These are phyloP conservation scores for Sorex araneus DNA, from an alignment of 2,113 vertebrate genomes.

Conservation along the genomic window DNA sequence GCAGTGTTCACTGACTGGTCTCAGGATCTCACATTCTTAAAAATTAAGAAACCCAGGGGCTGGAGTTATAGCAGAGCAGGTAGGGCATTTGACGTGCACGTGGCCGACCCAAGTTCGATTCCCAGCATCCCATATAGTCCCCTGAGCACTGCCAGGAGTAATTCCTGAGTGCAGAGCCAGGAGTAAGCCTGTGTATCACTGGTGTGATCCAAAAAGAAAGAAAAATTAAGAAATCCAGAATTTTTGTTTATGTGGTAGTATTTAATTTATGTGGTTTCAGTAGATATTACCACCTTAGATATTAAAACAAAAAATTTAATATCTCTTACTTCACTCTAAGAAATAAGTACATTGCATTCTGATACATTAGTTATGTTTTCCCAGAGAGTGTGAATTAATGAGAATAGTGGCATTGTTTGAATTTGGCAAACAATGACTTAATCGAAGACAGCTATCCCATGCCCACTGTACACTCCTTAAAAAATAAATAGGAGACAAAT, in stretches of 20 bases:
- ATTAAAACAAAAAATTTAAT: constrained; percentile 25
- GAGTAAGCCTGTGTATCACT: too few relatives aligned
- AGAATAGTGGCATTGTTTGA: constrained; percentile 11
- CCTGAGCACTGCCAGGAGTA: too few relatives aligned
- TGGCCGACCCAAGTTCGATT: too few relatives aligned
- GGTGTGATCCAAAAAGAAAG: too few relatives aligned
- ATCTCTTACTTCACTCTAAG: constrained; percentile 36
- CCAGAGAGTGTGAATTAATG: background rate
- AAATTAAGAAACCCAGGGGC: background rate
- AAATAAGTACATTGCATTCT: constrained; percentile 12
- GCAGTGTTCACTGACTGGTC: background rate
- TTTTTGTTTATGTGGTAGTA: background rate
- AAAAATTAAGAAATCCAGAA: background rate
- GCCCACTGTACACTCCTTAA: background rate
- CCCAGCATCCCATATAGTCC: too few relatives aligned
- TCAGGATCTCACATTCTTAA: background rate
- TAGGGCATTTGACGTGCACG: too few relatives aligned
- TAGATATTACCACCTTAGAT: constrained; percentile 25
- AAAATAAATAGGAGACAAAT: constrained; percentile 44
- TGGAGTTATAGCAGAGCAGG: too few relatives aligned
- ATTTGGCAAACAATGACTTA: constrained; percentile 21
- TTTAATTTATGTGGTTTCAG: background rate
- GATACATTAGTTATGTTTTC: background rate
- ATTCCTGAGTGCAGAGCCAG: too few relatives aligned
- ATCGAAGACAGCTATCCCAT: background rate